Conservation (phyloP, 2,888 invertebrate species). For the Melanostoma scalare region DNA sequence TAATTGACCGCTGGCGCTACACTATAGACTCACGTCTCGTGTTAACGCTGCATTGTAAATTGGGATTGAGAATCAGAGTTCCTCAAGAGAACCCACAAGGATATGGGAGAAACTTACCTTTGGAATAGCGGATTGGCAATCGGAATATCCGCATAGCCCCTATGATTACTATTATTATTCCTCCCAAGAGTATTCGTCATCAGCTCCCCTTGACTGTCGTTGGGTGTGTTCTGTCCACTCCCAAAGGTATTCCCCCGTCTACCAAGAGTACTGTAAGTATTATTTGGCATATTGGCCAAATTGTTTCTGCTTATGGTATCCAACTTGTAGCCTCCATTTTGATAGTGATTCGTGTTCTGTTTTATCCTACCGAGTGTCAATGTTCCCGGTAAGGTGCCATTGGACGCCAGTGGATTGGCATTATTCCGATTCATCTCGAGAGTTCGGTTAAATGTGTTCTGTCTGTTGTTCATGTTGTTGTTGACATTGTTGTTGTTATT, state of each 20-base stretch:
- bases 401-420: slow-evolving; percentile 80
- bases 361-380: slow-evolving; percentile 81
- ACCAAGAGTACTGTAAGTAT: slow-evolving; percentile 81
- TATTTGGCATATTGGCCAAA: slow-evolving; percentile 79
- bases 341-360: slow-evolving; percentile 81
- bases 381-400: slow-evolving; percentile 79
- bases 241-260: slow-evolving; percentile 81
- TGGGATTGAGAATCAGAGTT: too few relatives aligned
- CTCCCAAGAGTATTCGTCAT: slow-evolving; percentile 80
- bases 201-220: slow-evolving; percentile 76
- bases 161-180: slow-evolving; percentile 79
- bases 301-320: slow-evolving; percentile 81
- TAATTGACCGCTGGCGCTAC: too few relatives aligned
- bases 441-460: slow-evolving; percentile 81
- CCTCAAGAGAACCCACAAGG: too few relatives aligned
- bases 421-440: slow-evolving; percentile 81
- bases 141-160: slow-evolving; percentile 84
- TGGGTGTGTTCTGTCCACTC: slow-evolving; percentile 77
- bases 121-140: slow-evolving; percentile 86
- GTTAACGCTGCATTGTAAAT: too few relatives aligned
- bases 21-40: too few relatives aligned
- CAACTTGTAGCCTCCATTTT: slow-evolving; percentile 81
- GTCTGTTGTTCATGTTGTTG: slow-evolving; percentile 77
- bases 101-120: slow-evolving; percentile 81
- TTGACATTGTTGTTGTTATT: slow-evolving; percentile 79